phyloP scores from a whole-genome alignment of 2,888 invertebrate species.

The Cremastinae sp. region DNA sequence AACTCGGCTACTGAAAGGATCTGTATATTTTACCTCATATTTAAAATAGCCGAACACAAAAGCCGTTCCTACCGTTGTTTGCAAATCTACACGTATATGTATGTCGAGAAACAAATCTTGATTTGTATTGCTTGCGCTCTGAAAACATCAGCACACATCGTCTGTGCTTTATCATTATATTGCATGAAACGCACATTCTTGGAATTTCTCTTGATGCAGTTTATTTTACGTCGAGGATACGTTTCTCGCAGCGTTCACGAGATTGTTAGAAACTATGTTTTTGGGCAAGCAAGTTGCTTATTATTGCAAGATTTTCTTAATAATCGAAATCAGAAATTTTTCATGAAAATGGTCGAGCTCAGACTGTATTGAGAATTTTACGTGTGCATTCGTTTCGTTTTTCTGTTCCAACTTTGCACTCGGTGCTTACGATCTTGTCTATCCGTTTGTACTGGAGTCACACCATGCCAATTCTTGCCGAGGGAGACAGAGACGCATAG shows the following conservation, averaged over 20 bases:
- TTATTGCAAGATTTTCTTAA: no score
- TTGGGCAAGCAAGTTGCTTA: no score
- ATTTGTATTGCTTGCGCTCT: background rate
- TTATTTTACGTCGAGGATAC: no score
- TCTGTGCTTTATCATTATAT: slow-evolving; percentile 3
- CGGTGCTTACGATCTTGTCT: slow-evolving; percentile 17
- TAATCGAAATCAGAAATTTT: no score
- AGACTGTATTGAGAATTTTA: no score
- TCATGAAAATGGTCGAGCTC: no score
- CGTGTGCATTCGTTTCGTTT: background rate
- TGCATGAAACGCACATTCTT: no score
- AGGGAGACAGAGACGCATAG: background rate
- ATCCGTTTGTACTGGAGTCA: slow-evolving; percentile 13
- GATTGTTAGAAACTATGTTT: no score
- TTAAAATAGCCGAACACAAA: slow-evolving; percentile 37
- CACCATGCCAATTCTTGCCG: slow-evolving; percentile 20
- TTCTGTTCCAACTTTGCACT: background rate
- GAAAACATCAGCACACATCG: background rate
- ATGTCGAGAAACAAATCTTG: background rate
- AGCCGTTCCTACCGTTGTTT: slow-evolving; percentile 28
- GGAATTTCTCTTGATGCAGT: no score
- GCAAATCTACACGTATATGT: slow-evolving; percentile 23
- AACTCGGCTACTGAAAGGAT: slow-evolving; percentile 54
- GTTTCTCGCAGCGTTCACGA: no score
- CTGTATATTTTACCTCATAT: slow-evolving; percentile 55